Evolutionary conservation across 1,140 invertebrate genomes (phyloP), one percentile per base, ranked within the genome.

Genomic region (Uloborus diversus): DNA sequence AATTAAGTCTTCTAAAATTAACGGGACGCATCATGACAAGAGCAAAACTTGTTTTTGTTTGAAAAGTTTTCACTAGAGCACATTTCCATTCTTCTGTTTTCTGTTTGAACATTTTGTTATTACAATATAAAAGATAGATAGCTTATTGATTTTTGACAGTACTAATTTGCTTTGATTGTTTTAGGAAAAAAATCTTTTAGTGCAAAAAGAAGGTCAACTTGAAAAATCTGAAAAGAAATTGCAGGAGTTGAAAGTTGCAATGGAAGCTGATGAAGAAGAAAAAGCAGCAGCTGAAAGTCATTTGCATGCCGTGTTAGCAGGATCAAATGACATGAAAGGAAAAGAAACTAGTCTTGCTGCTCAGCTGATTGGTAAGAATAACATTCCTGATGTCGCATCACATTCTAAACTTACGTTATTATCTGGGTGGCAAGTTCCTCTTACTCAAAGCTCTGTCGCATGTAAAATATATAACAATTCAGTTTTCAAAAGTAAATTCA

Each of bases 271-370:
- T 85, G 88, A 88, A 23, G 90, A 92, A 71, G 91, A 90, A 1
- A 89, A 95, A 80, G 86, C 89, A 13, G 89, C 89, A 47, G 94
- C 95, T 0, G 92, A 96, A 86, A 91, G 92, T 62, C 90, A 90
- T 65, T 94, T 92, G 82, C 92, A 97, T 84, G 94, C 94, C 68
- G 91, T 96, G 7, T 94, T 91, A 85, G 89, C 93, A 27, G 96
- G 96, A 27, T 87, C 94, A 57, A 90, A 92, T 28, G 92, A 91
- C 73, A 92, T 93, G n/a, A 91, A 91, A 83, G 94, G 95, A 17
- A 90, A 92, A 85, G 92, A 92, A 71, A 91, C 93, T n/a, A 95
- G 95, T 4, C 87, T 98, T 23, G 93, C 95, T 85, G 94, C 97
- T 82, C 95, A 97, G 85, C 87, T 97, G 1, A 96, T 96, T 83